Evolutionary conservation across 2,888 invertebrate genomes (phyloP), one percentile per base, ranked within the genome.

Genomic region (Beris chalybata): DNA sequence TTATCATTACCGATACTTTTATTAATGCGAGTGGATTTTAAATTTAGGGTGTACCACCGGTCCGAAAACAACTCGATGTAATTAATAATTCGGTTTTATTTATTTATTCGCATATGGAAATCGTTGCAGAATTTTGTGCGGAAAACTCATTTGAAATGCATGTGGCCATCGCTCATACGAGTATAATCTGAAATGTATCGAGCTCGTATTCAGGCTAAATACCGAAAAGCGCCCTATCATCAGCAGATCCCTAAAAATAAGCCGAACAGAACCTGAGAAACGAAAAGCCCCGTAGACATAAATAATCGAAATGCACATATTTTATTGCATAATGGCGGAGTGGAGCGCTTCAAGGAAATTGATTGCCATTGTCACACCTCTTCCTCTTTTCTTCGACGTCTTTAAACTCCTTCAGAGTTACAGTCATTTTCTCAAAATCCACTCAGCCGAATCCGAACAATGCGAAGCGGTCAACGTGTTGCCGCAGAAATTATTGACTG

Each of bases 261-360:
- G 57, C 13, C 22, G 30, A 13, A 43, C 11, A 22, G 52, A 54
- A 53, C 22, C 44, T 45, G 53, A 45, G 47, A 53, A 13, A 13
- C 45, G 50, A 48, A 68, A 59, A 64, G 58, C 65, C 68, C 64
- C 48, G 50, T 58, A 47, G 68, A 64, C 50, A 68, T 68, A 68
- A 68, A 68, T 68, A 66, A 66, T 68, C 68, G 68, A 68, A 68
- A 68, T 68, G 68, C 68, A 68, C 68, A 68, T 68, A 68, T 68
- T 68, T 68, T 68, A 68, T 68, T 65, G 68, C 66, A 66, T 68
- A 68, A 68, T 68, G 68, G 68, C 65, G 66, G 64, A 55, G 22
- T 22, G 11, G 52, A 13, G 29, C 50, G 50, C n/a, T 38, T 61
- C 50, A 50, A 61, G 61, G 59, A 54, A 66, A 66, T 66, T 66